Conservation (phyloP, 2,888 invertebrate species). For the Endomychus coccineus region DNA sequence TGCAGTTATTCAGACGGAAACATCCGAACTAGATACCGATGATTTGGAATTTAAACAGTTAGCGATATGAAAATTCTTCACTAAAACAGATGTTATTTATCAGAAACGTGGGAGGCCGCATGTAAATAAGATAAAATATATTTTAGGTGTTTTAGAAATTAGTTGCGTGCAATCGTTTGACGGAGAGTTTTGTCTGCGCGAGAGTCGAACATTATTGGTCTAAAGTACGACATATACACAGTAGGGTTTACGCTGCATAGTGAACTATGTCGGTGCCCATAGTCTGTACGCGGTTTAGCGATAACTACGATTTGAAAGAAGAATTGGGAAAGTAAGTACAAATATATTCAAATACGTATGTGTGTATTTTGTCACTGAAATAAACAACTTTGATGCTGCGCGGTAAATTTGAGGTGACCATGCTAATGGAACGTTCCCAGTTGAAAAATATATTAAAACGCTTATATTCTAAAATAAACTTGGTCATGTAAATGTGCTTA, state of each 20-base stretch:
- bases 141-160: not conserved
- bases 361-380: constrained; percentile 17
- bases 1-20: not conserved
- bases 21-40: not conserved
- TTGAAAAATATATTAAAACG: constrained; percentile 29
- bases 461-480: constrained; percentile 33
- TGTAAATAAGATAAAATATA: not conserved
- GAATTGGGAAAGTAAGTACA: constrained; percentile 95
- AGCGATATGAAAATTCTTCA: not conserved
- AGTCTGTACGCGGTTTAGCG: constrained; percentile 95
- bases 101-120: not conserved
- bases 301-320: constrained; percentile 99
- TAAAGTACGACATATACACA: constrained; percentile 31
- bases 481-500: no score
- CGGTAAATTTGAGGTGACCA: constrained; percentile 22
- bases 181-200: constrained; percentile 13
- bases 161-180: not conserved
- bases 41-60: not conserved
- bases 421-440: constrained; percentile 29
- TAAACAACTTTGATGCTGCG: constrained; percentile 14
- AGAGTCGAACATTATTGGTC: constrained; percentile 23
- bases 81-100: not conserved
- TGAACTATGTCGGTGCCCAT: constrained; percentile 75
- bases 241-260: constrained; percentile 37
- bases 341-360: constrained; percentile 22